These are phyloP conservation scores for Arremon aurantiirostris DNA, from an alignment of 2,797 vertebrate genomes.

Conservation along the genomic window DNA sequence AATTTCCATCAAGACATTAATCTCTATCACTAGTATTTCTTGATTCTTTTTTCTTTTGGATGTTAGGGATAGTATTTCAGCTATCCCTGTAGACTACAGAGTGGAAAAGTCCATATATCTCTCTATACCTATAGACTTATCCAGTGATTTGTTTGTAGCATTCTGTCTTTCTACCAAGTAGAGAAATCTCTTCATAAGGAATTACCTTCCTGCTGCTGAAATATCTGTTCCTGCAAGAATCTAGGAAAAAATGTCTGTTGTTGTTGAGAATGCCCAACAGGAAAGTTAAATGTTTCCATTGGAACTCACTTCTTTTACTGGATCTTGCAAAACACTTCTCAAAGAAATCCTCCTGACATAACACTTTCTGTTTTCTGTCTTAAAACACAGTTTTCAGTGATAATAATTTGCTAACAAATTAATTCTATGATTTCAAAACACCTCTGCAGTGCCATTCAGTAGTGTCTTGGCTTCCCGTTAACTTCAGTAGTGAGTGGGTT, in stretches of 20 bases:
- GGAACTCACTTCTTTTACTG: neutral
- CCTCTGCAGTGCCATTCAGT: neutral
- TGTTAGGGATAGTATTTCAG: neutral
- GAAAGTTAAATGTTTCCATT: neutral
- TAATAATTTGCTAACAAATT: neutral
- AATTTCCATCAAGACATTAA: neutral
- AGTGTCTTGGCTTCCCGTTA: neutral
- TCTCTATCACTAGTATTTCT: neutral
- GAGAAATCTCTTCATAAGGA: neutral
- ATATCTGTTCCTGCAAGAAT: neutral
- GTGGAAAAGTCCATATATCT: neutral
- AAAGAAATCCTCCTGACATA: neutral
- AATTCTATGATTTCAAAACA: neutral
- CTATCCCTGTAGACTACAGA: neutral
- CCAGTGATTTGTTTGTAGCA: neutral
- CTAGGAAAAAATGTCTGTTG: neutral
- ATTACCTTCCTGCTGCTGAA: neutral
- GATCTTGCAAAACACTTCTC: neutral
- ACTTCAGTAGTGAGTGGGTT: neutral
- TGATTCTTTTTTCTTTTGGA: neutral
- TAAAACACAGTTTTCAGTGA: neutral
- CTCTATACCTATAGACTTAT: neutral
- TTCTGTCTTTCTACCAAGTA: neutral
- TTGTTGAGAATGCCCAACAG: neutral
- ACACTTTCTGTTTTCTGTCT: neutral